A percentile compares a stretch with the other conserved stretches of the same genome.
These are phyloP conservation scores for Rhinogobio ventralis DNA, from an alignment of 2,797 vertebrate species.

Conservation along the genomic window DNA sequence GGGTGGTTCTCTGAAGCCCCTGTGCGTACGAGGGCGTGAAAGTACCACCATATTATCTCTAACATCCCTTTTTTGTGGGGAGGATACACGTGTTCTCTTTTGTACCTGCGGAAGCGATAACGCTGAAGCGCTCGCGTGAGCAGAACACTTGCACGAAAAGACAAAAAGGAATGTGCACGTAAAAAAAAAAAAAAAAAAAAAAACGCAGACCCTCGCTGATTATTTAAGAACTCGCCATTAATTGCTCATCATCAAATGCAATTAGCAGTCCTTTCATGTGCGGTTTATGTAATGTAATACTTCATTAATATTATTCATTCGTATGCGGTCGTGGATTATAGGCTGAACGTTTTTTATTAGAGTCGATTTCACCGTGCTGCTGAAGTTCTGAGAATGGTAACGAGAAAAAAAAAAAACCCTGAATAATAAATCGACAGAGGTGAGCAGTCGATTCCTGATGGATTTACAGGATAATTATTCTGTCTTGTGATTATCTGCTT, in stretches of 20 bases:
- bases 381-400: slow-evolving; percentile 92
- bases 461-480: slow-evolving; percentile 99
- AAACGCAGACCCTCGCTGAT: slow-evolving; percentile 79
- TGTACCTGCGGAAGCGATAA: slow-evolving; percentile 34
- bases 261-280: slow-evolving; percentile 99
- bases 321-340: slow-evolving; percentile 97
- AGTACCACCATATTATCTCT: slow-evolving; percentile 86
- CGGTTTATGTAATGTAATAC: slow-evolving; percentile 99
- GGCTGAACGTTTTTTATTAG: slow-evolving; percentile 98
- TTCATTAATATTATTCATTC: slow-evolving; percentile 99
- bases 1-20: slow-evolving; percentile 83
- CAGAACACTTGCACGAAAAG: not conserved
- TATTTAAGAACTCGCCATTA: slow-evolving; percentile 97
- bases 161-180: slow-evolving; percentile 29
- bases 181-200: slow-evolving; percentile 24
- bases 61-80: slow-evolving; percentile 79
- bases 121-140: not conserved
- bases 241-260: slow-evolving; percentile 99
- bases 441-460: slow-evolving; percentile 96
- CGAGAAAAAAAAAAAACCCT: slow-evolving; percentile 52
- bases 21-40: slow-evolving; percentile 82
- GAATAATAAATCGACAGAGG: slow-evolving; percentile 90
- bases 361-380: slow-evolving; percentile 94
- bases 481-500: slow-evolving; percentile 95
- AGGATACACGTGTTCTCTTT: slow-evolving; percentile 34